Percentiles rank a stretch among this genome's conserved stretches.
Conservation (phyloP, 1,140 invertebrate genomes). For the Heliconius hermathena region DNA sequence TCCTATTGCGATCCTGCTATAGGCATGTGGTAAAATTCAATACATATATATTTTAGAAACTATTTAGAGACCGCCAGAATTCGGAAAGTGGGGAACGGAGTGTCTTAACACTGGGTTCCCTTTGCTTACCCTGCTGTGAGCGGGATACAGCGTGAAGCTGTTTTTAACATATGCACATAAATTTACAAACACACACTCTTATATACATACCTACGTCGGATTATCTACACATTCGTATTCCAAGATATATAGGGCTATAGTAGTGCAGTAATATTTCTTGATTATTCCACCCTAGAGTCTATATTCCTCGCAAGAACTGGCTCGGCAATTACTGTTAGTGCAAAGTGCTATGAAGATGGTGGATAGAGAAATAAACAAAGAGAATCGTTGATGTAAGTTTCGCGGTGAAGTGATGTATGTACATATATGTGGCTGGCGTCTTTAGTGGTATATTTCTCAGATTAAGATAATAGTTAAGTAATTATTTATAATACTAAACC, state of each 20-base stretch:
- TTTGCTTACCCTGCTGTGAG: too few species aligned
- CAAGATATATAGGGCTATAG: neutral
- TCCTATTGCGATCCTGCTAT: too few species aligned
- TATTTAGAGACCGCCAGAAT: too few species aligned
- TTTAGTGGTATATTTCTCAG: neutral
- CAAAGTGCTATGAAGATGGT: slow-evolving; percentile 32
- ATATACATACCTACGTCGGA: neutral
- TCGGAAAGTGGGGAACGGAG: too few species aligned
- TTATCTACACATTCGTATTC: neutral
- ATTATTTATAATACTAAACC: neutral
- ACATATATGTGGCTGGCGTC: neutral
- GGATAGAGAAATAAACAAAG: slow-evolving; percentile 36
- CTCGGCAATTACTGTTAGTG: slow-evolving; percentile 36
- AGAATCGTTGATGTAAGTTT: slow-evolving; percentile 13
- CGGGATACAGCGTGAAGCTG: too few species aligned
- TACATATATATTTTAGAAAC: too few species aligned
- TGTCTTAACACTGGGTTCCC: too few species aligned
- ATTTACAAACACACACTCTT: neutral
- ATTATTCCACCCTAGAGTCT: slow-evolving; percentile 30
- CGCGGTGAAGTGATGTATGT: slow-evolving; percentile 6
- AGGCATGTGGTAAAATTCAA: too few species aligned
- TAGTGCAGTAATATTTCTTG: slow-evolving; percentile 32
- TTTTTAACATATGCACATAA: neutral
- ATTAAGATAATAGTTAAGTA: neutral
- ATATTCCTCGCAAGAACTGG: slow-evolving; percentile 22